phyloP scores from a whole-genome alignment of 37 sponge, comb jelly and placozoan genomes.

The Halichondria panicea region DNA sequence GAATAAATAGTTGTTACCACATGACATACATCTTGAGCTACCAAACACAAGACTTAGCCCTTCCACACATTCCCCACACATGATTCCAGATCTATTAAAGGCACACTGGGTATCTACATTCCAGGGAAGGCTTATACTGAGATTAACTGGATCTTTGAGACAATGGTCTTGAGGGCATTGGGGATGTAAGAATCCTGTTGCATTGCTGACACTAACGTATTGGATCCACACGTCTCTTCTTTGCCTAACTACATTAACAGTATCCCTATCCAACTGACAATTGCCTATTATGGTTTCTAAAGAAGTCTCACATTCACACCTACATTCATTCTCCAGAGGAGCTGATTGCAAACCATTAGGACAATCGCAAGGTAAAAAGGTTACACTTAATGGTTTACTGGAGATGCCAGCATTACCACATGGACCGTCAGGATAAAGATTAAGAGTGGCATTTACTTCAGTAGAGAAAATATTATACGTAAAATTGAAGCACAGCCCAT shows the following conservation, averaged over 20 bases:
- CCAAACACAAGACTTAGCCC: background rate
- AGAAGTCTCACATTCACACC: background rate
- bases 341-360: background rate
- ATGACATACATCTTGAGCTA: background rate
- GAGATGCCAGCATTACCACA: background rate
- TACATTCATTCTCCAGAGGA: background rate
- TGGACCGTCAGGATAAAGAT: background rate
- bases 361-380: background rate
- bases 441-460: background rate
- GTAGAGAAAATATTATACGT: background rate
- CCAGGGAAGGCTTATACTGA: background rate
- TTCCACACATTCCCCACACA: background rate
- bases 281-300: background rate
- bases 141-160: background rate
- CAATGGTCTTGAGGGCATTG: too few species aligned
- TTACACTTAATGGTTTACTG: background rate
- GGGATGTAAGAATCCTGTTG: too few species aligned
- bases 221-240: background rate
- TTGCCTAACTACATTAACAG: background rate
- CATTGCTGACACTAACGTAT: background rate
- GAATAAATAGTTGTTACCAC: background rate
- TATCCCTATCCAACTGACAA: background rate
- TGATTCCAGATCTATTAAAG: background rate
- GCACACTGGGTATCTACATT: background rate
- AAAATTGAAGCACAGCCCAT: background rate